Conservation (phyloP, 2,888 invertebrate species). For the Sceliomorpha sp. region DNA sequence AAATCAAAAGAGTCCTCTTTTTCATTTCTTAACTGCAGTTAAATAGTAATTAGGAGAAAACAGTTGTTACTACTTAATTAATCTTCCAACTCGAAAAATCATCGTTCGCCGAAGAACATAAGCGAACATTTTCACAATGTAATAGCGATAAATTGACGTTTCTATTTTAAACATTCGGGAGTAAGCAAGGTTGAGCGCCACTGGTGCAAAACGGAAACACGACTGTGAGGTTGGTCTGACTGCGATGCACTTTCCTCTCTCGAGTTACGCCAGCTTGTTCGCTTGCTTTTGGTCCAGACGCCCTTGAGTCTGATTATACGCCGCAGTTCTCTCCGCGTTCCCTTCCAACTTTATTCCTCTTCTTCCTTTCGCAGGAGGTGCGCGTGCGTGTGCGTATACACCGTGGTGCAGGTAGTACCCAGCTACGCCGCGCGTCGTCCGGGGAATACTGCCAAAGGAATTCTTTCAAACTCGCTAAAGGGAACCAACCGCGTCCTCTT, state of each 20-base stretch:
- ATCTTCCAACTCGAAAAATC: no score
- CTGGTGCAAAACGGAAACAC: constrained; percentile 63
- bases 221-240: constrained; percentile 53
- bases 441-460: constrained; percentile 21
- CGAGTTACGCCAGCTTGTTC: constrained; percentile 53
- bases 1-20: no score
- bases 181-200: constrained; percentile 62
- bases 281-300: constrained; percentile 69
- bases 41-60: no score
- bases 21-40: no score
- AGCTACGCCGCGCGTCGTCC: constrained; percentile 1
- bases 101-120: no score
- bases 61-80: no score
- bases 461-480: constrained; percentile 34
- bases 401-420: constrained; percentile 10
- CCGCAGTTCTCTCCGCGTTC: constrained; percentile 52
- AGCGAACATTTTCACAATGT: no score
- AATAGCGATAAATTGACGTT: no score
- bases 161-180: constrained; percentile 23
- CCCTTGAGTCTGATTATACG: constrained; percentile 76
- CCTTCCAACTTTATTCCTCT: constrained; percentile 38
- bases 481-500: background rate
- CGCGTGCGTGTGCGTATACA: constrained; percentile 32
- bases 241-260: constrained; percentile 67
- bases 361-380: constrained; percentile 33